Evolutionary conservation across 2,797 vertebrate species (phyloP).

Genomic region (Natrix natrix): DNA sequence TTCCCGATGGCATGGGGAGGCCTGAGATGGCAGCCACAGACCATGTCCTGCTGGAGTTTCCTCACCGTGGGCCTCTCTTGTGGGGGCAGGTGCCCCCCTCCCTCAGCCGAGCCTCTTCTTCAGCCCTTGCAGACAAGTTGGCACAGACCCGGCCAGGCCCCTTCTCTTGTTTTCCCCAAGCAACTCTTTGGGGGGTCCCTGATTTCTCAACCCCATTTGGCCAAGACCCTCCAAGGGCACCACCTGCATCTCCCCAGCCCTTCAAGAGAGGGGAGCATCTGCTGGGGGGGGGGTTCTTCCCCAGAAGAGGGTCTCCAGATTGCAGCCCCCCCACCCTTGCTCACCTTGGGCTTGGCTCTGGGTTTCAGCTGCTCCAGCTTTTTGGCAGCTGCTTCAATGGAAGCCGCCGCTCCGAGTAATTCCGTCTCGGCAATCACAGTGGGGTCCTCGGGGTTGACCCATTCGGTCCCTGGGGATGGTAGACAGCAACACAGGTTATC

Average conservation of each 20-base stretch:
- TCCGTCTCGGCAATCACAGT: slow-evolving; percentile 96
- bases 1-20: not conserved
- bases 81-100: no score
- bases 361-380: slow-evolving; percentile 98
- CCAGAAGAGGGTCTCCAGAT: not conserved
- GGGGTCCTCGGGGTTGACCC: slow-evolving; percentile 95
- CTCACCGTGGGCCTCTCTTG: no score
- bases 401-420: slow-evolving; percentile 93
- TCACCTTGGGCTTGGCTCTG: slow-evolving; percentile 96
- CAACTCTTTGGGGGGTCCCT: not conserved
- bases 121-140: not conserved
- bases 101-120: not conserved
- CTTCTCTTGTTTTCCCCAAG: not conserved
- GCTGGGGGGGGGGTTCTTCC: not conserved
- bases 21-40: not conserved
- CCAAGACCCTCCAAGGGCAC: not conserved
- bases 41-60: not conserved
- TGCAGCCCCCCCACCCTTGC: slow-evolving; percentile 17
- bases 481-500: not conserved
- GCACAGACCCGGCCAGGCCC: not conserved
- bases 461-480: slow-evolving; percentile 85
- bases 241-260: not conserved
- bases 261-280: not conserved
- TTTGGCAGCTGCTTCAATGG: slow-evolving; percentile 99
- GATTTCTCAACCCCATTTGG: not conserved